phyloP scores from a whole-genome alignment of 1,140 invertebrate genomes.

The Acromyrmex echinatior region DNA sequence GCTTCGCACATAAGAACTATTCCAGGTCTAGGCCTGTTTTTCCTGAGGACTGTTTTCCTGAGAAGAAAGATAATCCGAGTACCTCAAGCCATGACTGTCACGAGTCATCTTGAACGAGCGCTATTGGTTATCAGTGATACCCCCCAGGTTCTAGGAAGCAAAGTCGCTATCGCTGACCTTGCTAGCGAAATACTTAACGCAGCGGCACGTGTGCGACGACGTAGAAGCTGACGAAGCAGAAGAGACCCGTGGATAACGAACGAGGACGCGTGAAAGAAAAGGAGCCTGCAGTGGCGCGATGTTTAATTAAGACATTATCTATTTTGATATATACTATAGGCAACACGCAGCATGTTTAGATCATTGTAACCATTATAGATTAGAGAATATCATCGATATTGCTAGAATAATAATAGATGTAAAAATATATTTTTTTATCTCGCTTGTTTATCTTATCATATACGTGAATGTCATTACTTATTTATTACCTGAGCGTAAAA shows the following conservation, averaged over 20 bases:
- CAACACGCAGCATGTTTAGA: not conserved
- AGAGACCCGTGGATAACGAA: constrained; percentile 41
- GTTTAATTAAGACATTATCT: constrained; percentile 40
- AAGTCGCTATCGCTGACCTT: constrained; percentile 75
- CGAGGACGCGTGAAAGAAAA: constrained; percentile 25
- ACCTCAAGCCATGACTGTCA: constrained; percentile 14
- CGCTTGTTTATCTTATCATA: constrained; percentile 10
- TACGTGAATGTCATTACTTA: not conserved
- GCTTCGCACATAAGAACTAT: not conserved
- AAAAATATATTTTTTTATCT: not conserved
- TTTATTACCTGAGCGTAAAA: not conserved
- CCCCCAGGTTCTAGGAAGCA: constrained; percentile 71
- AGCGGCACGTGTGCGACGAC: constrained; percentile 68
- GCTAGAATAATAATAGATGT: not conserved
- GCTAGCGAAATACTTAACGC: constrained; percentile 62
- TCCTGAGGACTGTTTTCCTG: not conserved
- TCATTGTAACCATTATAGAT: not conserved
- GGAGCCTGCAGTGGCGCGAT: constrained; percentile 22
- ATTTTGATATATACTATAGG: not conserved
- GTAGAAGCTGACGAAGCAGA: constrained; percentile 59
- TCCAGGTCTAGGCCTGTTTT: not conserved
- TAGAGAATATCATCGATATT: not conserved
- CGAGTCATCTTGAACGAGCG: constrained; percentile 59
- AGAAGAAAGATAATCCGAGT: constrained; percentile 51
- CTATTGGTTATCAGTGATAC: constrained; percentile 70